phyloP scores from a whole-genome alignment of 2,797 vertebrate genomes.

The Megalops cyprinoides region DNA sequence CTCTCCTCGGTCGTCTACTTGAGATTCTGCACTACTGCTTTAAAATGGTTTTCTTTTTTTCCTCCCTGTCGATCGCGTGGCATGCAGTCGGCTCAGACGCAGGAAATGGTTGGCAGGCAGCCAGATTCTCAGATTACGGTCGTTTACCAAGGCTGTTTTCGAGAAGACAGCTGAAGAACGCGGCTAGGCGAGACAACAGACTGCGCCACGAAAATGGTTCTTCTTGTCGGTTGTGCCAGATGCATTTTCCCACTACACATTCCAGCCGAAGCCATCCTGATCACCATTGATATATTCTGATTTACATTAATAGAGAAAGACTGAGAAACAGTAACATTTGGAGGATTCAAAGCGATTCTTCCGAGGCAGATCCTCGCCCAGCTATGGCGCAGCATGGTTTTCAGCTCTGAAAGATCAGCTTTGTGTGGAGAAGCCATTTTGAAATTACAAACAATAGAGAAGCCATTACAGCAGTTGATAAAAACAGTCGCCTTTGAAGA shows the following conservation, averaged over 20 bases:
- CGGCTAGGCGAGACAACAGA: slow-evolving; percentile 1
- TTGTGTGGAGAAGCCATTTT: slow-evolving; percentile 42
- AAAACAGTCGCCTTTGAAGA: slow-evolving; percentile 31
- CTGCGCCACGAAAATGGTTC: slow-evolving; percentile 32
- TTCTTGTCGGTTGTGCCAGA: slow-evolving; percentile 22
- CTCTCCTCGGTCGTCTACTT: neutral
- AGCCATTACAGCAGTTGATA: slow-evolving; percentile 39
- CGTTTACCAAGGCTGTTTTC: slow-evolving; percentile 20
- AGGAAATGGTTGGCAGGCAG: slow-evolving; percentile 28
- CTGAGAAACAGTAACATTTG: slow-evolving; percentile 12
- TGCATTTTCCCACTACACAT: slow-evolving; percentile 33
- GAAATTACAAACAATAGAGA: slow-evolving; percentile 35
- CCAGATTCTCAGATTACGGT: slow-evolving; percentile 24
- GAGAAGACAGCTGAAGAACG: slow-evolving; percentile 15
- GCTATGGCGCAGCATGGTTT: slow-evolving; percentile 39
- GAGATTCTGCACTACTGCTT: slow-evolving; percentile 10
- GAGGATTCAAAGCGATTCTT: slow-evolving; percentile 29
- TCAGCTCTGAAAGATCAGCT: slow-evolving; percentile 22
- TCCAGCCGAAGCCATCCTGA: neutral
- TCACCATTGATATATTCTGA: slow-evolving; percentile 28
- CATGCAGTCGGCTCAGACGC: slow-evolving; percentile 23
- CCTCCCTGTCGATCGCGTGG: slow-evolving; percentile 5
- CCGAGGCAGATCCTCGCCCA: slow-evolving; percentile 14
- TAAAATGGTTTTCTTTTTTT: slow-evolving; percentile 16
- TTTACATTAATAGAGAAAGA: slow-evolving; percentile 9